Evolutionary conservation across 2,888 invertebrate species (phyloP), one percentile per base, ranked within the genome.

Genomic region (Apamea crenata): DNA sequence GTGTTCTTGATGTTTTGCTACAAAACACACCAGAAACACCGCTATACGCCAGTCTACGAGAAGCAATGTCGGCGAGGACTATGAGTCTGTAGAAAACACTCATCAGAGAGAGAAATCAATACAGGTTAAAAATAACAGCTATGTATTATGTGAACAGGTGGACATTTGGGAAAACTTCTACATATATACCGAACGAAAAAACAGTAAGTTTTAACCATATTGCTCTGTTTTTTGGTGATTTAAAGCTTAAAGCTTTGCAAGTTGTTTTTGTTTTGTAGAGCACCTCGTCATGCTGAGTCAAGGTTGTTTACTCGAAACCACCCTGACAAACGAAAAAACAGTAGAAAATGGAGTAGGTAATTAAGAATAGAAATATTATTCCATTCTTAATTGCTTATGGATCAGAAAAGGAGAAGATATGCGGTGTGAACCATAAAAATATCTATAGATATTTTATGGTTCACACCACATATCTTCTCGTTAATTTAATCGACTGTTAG

Each of bases 201-300:
- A 59, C 18, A 32, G 3, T 10, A 71, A 50, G 36, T 63, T 50
- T n/a, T 36, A 47, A 61, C 50, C 6, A 59, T 25, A 40, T 18
- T 25, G 8, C 29, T 50, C 25, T 25, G 2, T 36, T 44, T 65
- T 53, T 29, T 76, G 10, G 6, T 4, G 21, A 5, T 25, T 76
- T 67, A 25, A 21, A 44, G 21, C 14, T 36, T 36, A 5, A 36
- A 5, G 36, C 29, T 18, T 59, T 12, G 2, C 10, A 79, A 70
- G 12, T 59, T 81, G 53, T 82, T 81, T 82, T 77, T 67, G 59
- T 66, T 71, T 74, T 29, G 7, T 10, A 18, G 36, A 40, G 63
- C 40, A 59, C 65, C 16, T 44, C 50, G 73, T 74, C 82, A 82
- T 65, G 65, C 82, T 82, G 72, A 78, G 65, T 82, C 73, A 73